Percentiles rank a stretch among this genome's conserved stretches.
Evolutionary conservation across 2,888 invertebrate species (phyloP).

Genomic region (Cryptocephalus moraei): DNA sequence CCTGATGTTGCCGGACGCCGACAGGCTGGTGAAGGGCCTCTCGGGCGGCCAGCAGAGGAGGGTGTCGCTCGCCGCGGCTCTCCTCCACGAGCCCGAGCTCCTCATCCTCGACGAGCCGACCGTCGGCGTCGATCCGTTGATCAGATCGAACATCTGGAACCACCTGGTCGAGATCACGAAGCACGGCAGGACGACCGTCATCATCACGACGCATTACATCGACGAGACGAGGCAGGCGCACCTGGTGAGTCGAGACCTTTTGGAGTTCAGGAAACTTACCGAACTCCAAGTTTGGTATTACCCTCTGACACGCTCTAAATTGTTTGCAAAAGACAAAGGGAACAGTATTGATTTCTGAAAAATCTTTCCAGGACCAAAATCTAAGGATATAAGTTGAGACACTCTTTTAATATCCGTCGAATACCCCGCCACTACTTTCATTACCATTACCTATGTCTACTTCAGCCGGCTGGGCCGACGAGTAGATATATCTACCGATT

Average conservation of each 20-base stretch:
- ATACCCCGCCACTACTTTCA: no score
- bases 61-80: conserved; percentile 79
- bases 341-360: no score
- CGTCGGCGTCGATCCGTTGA: conserved; percentile 83
- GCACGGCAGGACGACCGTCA: conserved; percentile 84
- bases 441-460: no score
- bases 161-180: conserved; percentile 84
- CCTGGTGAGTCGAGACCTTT: conserved; percentile 58
- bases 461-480: no score
- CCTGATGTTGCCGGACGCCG: conserved; percentile 61
- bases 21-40: conserved; percentile 43
- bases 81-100: conserved; percentile 81
- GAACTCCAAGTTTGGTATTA: background rate
- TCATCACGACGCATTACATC: conserved; percentile 88
- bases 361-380: no score
- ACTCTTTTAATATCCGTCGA: no score
- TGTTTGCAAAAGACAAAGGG: no score
- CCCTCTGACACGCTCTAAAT: no score
- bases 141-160: conserved; percentile 90
- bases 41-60: conserved; percentile 81
- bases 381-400: no score
- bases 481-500: no score
- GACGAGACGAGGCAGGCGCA: conserved; percentile 90
- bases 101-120: conserved; percentile 89
- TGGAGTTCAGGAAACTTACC: no score